Evolutionary conservation across 2,888 invertebrate genomes (phyloP).

Genomic region (Caradrina kadenii): DNA sequence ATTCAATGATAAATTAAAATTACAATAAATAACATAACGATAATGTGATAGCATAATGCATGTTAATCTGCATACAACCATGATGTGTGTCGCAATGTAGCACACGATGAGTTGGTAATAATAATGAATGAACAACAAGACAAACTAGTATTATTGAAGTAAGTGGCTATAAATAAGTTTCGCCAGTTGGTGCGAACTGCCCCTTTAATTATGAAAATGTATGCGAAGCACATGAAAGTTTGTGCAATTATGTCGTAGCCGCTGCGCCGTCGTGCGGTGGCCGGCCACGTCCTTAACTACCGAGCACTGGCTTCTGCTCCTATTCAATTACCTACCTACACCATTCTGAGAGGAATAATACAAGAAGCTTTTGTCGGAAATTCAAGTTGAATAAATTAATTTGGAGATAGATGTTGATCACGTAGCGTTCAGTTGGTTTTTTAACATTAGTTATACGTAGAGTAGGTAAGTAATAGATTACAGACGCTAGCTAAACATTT

Average conservation of each 20-base stretch:
- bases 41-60: not conserved
- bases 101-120: conserved; percentile 33
- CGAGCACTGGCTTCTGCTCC: conserved; percentile 79
- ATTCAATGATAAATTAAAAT: not conserved
- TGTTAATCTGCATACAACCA: conserved; percentile 20
- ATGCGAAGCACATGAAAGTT: conserved; percentile 90
- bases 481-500: not conserved
- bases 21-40: not conserved
- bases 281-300: conserved; percentile 82
- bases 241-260: conserved; percentile 87
- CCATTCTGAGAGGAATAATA: conserved; percentile 77
- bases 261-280: conserved; percentile 77
- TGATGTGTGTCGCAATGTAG: conserved; percentile 19
- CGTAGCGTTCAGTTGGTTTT: not conserved
- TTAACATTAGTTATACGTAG: not conserved
- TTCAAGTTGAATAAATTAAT: conserved; percentile 54
- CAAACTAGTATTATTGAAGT: conserved; percentile 76
- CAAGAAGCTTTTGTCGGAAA: conserved; percentile 77
- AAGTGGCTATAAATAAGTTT: conserved; percentile 82
- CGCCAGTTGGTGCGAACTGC: conserved; percentile 85
- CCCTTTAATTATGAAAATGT: conserved; percentile 90
- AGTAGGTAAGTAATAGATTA: not conserved
- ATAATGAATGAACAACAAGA: conserved; percentile 52
- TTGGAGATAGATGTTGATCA: conserved; percentile 15
- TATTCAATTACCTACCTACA: conserved; percentile 85